These are phyloP conservation scores for Enteromius thamalakanensis DNA, from an alignment of 2,797 vertebrate genomes.

Conservation along the genomic window DNA sequence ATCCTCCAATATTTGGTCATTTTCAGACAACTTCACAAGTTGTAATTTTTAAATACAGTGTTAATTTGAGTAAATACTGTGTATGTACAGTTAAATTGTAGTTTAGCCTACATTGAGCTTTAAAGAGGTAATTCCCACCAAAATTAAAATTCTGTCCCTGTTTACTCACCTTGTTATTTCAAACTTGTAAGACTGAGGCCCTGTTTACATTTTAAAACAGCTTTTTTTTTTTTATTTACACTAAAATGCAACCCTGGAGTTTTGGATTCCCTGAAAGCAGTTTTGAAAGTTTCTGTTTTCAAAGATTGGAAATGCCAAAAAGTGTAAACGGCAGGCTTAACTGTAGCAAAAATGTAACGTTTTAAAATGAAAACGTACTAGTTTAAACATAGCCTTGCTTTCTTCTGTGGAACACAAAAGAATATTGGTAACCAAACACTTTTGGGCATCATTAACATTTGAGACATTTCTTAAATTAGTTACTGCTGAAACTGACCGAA, in stretches of 20 bases:
- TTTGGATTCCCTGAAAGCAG: neutral
- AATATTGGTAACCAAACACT: neutral
- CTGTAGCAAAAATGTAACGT: neutral
- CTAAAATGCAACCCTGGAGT: too few species aligned
- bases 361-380: neutral
- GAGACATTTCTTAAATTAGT: neutral
- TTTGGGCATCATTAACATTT: neutral
- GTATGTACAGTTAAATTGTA: neutral
- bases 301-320: neutral
- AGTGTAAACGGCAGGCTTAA: neutral
- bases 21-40: too few species aligned
- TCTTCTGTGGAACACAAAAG: neutral
- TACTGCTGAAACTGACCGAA: neutral
- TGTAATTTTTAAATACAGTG: neutral
- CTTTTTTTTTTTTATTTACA: too few species aligned
- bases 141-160: too few species aligned
- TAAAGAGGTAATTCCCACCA: neutral
- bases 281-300: neutral
- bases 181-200: neutral
- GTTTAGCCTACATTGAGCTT: neutral
- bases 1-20: neutral
- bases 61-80: neutral
- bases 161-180: neutral
- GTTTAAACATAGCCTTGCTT: neutral
- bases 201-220: neutral